Conservation (phyloP, 2,797 vertebrate species). For the Mus caroli region DNA sequence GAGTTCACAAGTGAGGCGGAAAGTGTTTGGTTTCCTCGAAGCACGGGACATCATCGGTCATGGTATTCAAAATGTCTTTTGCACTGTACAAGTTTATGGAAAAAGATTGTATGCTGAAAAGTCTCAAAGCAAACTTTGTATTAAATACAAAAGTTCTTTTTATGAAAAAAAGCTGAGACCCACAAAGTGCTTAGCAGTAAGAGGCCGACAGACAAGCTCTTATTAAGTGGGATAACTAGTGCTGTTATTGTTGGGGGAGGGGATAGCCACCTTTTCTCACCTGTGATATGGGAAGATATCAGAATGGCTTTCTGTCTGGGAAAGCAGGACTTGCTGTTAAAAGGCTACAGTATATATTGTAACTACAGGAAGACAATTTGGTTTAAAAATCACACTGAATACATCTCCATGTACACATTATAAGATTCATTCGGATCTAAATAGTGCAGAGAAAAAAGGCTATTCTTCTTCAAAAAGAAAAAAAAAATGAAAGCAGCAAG, state of each 20-base stretch:
- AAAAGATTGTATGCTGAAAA: conserved; percentile 91
- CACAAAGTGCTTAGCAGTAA: conserved; percentile 93
- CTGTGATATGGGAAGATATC: conserved; percentile 88
- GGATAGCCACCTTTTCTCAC: conserved; percentile 87
- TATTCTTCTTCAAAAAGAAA: conserved; percentile 88
- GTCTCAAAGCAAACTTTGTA: conserved; percentile 91
- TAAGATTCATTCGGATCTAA: conserved; percentile 95
- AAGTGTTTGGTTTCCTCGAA: conserved; percentile 82
- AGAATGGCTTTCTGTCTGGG: conserved; percentile 91
- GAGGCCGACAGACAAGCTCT: conserved; percentile 91
- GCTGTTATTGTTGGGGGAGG: conserved; percentile 90
- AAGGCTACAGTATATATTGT: conserved; percentile 93
- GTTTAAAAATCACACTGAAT: conserved; percentile 96
- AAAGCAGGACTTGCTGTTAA: conserved; percentile 92
- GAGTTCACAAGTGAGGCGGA: conserved; percentile 74
- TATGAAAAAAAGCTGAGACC: conserved; percentile 91
- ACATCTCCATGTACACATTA: conserved; percentile 94
- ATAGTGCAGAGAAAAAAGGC: conserved; percentile 94
- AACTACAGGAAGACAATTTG: conserved; percentile 97
- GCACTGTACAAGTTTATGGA: conserved; percentile 91
- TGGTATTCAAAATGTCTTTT: conserved; percentile 89
- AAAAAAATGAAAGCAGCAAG: conserved; percentile 93
- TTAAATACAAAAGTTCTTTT: conserved; percentile 92
- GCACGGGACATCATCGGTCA: conserved; percentile 81
- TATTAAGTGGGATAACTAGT: conserved; percentile 86